Percentiles rank a stretch among this genome's conserved stretches.
Conservation (phyloP, 2,888 invertebrate species). For the Epirrhoe alternata region DNA sequence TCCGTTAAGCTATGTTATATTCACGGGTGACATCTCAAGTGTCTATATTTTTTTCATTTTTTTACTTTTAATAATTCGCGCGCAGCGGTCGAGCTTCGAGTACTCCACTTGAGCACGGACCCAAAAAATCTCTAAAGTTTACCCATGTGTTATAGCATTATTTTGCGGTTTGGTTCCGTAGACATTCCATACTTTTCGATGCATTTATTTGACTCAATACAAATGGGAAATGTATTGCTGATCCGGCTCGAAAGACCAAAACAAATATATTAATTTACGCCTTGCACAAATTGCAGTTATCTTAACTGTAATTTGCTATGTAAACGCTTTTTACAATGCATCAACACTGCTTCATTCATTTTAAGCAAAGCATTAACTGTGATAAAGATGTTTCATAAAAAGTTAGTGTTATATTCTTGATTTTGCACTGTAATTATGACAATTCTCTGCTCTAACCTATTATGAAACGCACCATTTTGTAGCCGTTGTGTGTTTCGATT, state of each 20-base stretch:
- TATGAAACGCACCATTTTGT: background rate
- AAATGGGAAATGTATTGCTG: background rate
- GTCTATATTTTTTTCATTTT: conserved; percentile 70
- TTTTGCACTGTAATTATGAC: no score
- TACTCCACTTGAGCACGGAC: conserved; percentile 77
- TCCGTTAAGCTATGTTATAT: conserved; percentile 63
- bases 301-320: no score
- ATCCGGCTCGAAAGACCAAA: background rate
- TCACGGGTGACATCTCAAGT: conserved; percentile 67
- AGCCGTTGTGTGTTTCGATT: conserved; percentile 2
- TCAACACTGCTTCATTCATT: no score
- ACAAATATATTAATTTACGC: background rate
- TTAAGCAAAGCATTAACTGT: no score
- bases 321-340: no score
- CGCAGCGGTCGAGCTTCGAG: conserved; percentile 67
- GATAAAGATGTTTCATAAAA: no score
- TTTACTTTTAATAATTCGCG: conserved; percentile 81
- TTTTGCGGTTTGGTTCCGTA: conserved; percentile 65
- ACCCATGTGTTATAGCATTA: conserved; percentile 74
- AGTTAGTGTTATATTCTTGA: no score
- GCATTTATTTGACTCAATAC: background rate
- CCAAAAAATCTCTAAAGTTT: conserved; percentile 78
- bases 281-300: no score
- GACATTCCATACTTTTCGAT: background rate
- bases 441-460: no score